These are phyloP conservation scores for Pseudonaja textilis DNA, from an alignment of 2,113 vertebrate species.

Conservation along the genomic window DNA sequence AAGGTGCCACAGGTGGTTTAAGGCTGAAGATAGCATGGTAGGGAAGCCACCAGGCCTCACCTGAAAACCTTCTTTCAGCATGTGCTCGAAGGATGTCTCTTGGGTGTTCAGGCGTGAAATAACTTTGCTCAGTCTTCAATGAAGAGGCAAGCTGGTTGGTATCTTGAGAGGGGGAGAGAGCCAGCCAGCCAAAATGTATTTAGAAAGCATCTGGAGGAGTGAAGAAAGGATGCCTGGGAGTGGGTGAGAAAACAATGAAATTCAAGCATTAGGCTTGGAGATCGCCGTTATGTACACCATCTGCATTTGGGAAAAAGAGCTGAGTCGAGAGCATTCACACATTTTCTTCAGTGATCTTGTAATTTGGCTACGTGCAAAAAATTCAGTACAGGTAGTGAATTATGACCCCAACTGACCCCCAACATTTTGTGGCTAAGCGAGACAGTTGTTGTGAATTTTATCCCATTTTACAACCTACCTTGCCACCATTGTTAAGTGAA, in stretches of 20 bases:
- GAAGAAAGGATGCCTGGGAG: background rate
- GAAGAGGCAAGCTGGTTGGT: background rate
- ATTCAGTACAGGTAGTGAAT: background rate
- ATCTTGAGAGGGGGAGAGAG: background rate
- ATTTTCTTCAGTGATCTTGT: background rate
- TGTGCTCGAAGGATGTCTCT: background rate
- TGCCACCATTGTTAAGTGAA: no score
- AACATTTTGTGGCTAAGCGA: background rate
- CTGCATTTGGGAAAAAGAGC: background rate
- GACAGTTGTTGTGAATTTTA: background rate
- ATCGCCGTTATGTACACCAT: background rate
- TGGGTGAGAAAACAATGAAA: background rate
- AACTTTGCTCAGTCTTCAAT: background rate
- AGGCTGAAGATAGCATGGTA: background rate
- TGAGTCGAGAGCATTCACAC: background rate
- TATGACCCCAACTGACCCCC: background rate
- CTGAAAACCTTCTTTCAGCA: background rate
- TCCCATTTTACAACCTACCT: background rate
- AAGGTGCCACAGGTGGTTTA: background rate
- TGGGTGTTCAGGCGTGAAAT: conserved; percentile 2
- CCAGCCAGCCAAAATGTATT: background rate
- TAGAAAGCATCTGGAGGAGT: background rate
- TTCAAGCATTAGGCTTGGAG: background rate
- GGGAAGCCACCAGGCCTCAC: background rate
- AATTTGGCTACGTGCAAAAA: background rate